A percentile compares a stretch with the other conserved stretches of the same genome.
Evolutionary conservation across 2,797 vertebrate genomes (phyloP).

Genomic region (Chiloscyllium punctatum): DNA sequence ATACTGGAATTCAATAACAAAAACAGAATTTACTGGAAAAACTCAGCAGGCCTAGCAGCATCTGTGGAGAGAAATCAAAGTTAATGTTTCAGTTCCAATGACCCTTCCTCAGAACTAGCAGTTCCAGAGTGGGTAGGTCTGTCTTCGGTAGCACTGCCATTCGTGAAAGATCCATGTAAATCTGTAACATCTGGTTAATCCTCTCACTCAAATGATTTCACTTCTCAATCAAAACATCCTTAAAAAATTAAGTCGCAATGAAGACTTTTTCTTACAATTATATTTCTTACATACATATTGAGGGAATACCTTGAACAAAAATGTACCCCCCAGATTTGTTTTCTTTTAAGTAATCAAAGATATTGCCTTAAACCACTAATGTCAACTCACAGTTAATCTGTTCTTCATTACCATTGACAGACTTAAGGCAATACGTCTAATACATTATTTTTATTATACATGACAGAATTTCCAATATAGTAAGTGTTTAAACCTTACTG

Average conservation of each 20-base stretch:
- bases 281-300: background rate
- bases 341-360: conserved; percentile 10
- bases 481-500: conserved; percentile 35
- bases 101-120: too few relatives aligned
- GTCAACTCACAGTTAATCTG: conserved; percentile 23
- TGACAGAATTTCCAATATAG: conserved; percentile 33
- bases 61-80: too few relatives aligned
- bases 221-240: background rate
- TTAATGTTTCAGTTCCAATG: too few relatives aligned
- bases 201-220: background rate
- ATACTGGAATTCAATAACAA: too few relatives aligned
- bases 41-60: too few relatives aligned
- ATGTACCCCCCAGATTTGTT: conserved; percentile 14
- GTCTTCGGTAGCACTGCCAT: too few relatives aligned
- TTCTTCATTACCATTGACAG: conserved; percentile 34
- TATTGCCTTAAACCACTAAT: background rate
- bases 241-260: background rate
- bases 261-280: background rate
- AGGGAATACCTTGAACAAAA: conserved; percentile 7
- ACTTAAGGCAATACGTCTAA: conserved; percentile 35
- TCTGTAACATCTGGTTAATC: background rate
- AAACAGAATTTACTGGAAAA: too few relatives aligned
- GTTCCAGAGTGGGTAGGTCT: too few relatives aligned
- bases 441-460: conserved; percentile 35
- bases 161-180: background rate